Evolutionary conservation across 2,888 invertebrate species (phyloP), one percentile per base, ranked within the genome.

Genomic region (Thymelicus acteon): DNA sequence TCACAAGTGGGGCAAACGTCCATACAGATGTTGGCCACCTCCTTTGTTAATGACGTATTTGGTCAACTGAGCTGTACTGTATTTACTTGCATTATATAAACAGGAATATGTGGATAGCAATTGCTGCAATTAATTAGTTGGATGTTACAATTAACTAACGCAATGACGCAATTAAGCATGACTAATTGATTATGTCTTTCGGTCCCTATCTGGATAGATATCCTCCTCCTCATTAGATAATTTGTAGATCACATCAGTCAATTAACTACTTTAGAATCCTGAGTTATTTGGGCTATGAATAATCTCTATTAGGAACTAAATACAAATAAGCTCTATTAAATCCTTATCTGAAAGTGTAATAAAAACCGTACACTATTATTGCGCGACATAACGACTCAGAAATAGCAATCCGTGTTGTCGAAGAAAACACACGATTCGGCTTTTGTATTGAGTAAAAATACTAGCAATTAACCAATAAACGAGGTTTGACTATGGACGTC

Each of bases 401-500:
- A 68, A 68, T 68, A 57, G 62, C 44, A 57, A 62, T 62, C 44
- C 10, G 31, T 52, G n/a, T 37, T 6, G 48, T 58, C 19, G 24
- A 48, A 63, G 57, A 58, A 67, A 60, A 60, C 47, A 66, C 48
- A 58, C 47, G 44, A 65, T 24, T 54, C 39, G 13, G n/a, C 13
- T 40, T 63, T 52, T 40, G 61, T 67, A 67, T 67, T 48, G 60
- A 49, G 40, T 54, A 62, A 62, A 68, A 61, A 49, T 39, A 63
- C 31, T 54, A 24, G 24, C 47, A 68, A 62, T 68, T 62, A 68
- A 68, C 49, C 52, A 67, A 67, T 61, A 69, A 62, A 69, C 57
- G n/a, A 47, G 69, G 69, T 58, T 54, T 54, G 49, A 52, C 49
- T 52, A 63, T 40, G 63, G 78, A 78, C 77, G 74, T 77, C 78